Conservation (phyloP, 2,797 vertebrate genomes). For the Cephalopachus bancanus region DNA sequence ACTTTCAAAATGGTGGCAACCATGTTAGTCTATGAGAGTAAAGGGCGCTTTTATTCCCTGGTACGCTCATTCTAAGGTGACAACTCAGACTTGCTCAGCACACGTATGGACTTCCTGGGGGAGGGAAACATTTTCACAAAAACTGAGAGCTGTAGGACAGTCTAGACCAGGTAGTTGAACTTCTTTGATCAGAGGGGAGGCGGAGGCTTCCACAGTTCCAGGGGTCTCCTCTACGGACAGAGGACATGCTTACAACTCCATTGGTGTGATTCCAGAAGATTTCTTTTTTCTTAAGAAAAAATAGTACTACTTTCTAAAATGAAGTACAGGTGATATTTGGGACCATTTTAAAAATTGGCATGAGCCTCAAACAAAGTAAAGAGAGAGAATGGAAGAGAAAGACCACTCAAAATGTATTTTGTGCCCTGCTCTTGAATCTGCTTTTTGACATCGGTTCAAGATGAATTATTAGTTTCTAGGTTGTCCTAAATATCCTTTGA, state of each 20-base stretch:
- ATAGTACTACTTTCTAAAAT: neutral
- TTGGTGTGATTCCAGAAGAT: neutral
- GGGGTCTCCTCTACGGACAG: neutral
- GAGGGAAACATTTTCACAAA: neutral
- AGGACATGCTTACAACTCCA: neutral
- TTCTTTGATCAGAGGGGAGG: neutral
- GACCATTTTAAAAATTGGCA: neutral
- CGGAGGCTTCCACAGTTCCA: neutral
- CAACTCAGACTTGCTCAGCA: neutral
- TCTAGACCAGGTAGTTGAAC: neutral
- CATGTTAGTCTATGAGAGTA: conserved; percentile 53
- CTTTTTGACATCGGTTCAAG: neutral
- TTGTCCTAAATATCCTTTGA: conserved; percentile 31
- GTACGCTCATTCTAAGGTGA: neutral
- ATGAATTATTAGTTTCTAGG: conserved; percentile 3
- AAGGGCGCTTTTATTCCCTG: neutral
- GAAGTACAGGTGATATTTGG: neutral
- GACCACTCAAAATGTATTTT: neutral
- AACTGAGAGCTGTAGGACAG: neutral
- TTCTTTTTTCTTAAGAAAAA: neutral
- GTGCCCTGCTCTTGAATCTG: neutral
- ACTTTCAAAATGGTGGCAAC: neutral
- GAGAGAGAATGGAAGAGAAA: neutral
- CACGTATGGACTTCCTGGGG: neutral
- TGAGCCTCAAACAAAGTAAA: neutral